Conservation (phyloP, 2,113 vertebrate genomes). For the Oreamnos americanus region DNA sequence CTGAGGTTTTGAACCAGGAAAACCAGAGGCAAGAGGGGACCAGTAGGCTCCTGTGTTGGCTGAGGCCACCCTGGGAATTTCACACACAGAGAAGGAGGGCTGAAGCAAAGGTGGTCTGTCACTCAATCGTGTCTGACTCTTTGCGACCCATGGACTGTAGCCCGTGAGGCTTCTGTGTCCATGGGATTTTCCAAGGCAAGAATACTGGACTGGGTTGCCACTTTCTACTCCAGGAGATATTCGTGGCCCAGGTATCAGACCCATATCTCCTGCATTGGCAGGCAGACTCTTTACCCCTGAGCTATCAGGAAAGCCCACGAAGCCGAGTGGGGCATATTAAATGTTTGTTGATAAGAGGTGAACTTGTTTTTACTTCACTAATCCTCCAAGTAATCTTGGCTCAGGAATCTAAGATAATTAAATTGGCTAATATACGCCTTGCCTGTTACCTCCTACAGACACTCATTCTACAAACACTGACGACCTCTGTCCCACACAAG, state of each 20-base stretch:
- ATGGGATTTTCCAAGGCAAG: background rate
- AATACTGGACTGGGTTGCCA: background rate
- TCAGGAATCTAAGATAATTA: background rate
- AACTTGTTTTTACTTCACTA: background rate
- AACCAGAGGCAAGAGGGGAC: background rate
- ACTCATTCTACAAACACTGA: background rate
- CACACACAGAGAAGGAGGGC: background rate
- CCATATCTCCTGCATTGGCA: background rate
- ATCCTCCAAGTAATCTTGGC: background rate
- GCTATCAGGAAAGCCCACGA: background rate
- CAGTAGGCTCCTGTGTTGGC: background rate
- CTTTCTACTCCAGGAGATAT: background rate
- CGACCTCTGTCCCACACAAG: background rate
- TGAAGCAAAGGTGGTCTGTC: background rate
- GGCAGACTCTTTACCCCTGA: background rate
- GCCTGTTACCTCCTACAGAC: background rate
- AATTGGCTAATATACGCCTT: background rate
- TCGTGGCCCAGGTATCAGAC: background rate
- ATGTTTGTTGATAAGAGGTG: background rate
- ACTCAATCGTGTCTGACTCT: background rate
- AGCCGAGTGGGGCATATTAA: background rate
- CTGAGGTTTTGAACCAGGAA: background rate
- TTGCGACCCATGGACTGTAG: background rate
- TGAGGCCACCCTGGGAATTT: background rate
- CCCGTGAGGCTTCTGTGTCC: background rate